These are phyloP conservation scores for Isurus oxyrinchus DNA, from an alignment of 2,113 vertebrate species.

Conservation along the genomic window DNA sequence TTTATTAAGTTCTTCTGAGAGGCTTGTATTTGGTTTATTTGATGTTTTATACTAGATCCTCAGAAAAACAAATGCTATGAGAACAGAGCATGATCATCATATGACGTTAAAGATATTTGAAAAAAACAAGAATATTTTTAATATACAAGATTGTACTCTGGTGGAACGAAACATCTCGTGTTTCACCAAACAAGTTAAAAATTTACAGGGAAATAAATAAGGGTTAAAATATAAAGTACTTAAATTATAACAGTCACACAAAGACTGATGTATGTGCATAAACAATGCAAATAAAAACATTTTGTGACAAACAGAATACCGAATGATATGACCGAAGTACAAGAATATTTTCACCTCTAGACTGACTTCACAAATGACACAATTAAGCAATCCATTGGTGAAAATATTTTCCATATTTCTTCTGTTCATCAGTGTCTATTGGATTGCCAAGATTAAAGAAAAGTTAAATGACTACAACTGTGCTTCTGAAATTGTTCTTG, in stretches of 20 bases:
- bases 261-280: neutral
- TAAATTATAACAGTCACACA: neutral
- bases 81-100: neutral
- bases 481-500: neutral
- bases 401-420: neutral
- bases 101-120: neutral
- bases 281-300: neutral
- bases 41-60: neutral
- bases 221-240: neutral
- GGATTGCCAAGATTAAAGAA: neutral
- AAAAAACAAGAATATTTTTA: neutral
- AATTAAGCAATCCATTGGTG: neutral
- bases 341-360: neutral
- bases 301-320: neutral
- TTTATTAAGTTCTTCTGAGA: neutral
- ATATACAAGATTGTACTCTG: neutral
- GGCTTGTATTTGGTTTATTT: neutral
- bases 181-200: neutral
- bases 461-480: neutral
- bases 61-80: neutral
- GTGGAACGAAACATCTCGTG: neutral
- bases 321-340: neutral
- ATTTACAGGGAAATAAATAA: conserved; percentile 1
- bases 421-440: neutral
- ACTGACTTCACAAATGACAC: neutral